Conservation (phyloP, 1,140 invertebrate genomes). For the Venustaconcha ellipsiformis region DNA sequence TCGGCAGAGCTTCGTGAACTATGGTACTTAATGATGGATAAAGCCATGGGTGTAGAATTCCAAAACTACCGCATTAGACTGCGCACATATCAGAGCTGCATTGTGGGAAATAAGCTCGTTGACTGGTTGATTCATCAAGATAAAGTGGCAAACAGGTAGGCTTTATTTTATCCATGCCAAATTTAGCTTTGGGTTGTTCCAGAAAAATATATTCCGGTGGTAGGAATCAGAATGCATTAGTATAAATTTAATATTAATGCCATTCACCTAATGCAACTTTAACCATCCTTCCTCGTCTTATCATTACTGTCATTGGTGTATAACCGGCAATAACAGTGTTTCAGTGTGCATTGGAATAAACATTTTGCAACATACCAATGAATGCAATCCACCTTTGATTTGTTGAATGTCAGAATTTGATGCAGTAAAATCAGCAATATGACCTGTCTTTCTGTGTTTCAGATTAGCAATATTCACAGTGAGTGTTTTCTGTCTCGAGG, state of each 20-base stretch:
- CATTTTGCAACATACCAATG: no score
- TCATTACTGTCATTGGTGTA: not conserved
- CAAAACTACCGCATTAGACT: slow-evolving; percentile 77
- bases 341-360: no score
- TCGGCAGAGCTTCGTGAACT: slow-evolving; percentile 80
- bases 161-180: slow-evolving; percentile 1
- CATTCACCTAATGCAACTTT: not conserved
- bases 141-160: slow-evolving; percentile 75
- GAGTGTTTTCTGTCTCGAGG: no score
- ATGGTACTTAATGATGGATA: slow-evolving; percentile 79
- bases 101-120: slow-evolving; percentile 80
- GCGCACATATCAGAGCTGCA: slow-evolving; percentile 77
- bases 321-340: not conserved
- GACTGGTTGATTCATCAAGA: slow-evolving; percentile 82
- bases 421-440: no score
- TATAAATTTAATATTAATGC: not conserved
- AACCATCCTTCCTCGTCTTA: not conserved
- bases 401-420: no score
- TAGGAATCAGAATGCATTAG: no score
- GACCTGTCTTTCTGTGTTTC: no score
- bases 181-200: no score
- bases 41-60: slow-evolving; percentile 74
- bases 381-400: no score
- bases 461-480: no score
- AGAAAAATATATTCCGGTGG: no score